phyloP scores from a whole-genome alignment of 2,888 invertebrate genomes.

The Drosophila trichaetosa region DNA sequence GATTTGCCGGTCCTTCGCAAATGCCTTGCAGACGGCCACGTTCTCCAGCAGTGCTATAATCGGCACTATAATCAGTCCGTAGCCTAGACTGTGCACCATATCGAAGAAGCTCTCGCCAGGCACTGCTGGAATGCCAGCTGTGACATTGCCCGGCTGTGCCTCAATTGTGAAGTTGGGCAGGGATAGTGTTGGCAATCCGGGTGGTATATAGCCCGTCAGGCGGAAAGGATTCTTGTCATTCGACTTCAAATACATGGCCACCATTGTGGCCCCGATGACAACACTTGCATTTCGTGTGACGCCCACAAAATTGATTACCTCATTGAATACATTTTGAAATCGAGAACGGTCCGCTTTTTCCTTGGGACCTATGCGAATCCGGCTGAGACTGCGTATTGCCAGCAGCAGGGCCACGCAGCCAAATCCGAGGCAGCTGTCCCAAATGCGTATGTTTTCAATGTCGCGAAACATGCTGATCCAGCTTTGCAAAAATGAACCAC shows the following conservation, averaged over 20 bases:
- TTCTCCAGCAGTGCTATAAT: slow-evolving; percentile 94
- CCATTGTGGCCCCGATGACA: slow-evolving; percentile 89
- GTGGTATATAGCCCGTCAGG: slow-evolving; percentile 90
- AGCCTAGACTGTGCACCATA: slow-evolving; percentile 92
- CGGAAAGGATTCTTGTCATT: slow-evolving; percentile 86
- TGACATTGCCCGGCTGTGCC: slow-evolving; percentile 74
- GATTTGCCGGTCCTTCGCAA: slow-evolving; percentile 90
- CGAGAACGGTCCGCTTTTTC: slow-evolving; percentile 84
- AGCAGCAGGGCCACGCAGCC: slow-evolving; percentile 90
- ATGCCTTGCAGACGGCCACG: slow-evolving; percentile 88
- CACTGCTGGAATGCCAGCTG: slow-evolving; percentile 67
- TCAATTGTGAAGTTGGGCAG: slow-evolving; percentile 89
- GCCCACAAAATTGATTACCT: slow-evolving; percentile 90
- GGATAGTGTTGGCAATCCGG: slow-evolving; percentile 89
- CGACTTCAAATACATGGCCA: slow-evolving; percentile 88
- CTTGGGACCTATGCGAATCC: slow-evolving; percentile 87
- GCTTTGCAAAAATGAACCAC: slow-evolving; percentile 91
- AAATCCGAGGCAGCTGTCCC: slow-evolving; percentile 91
- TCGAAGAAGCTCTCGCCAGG: slow-evolving; percentile 86
- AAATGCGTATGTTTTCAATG: slow-evolving; percentile 88
- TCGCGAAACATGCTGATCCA: slow-evolving; percentile 90
- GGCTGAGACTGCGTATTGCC: slow-evolving; percentile 90
- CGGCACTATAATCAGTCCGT: slow-evolving; percentile 93
- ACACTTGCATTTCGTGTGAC: slow-evolving; percentile 93
- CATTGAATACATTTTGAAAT: slow-evolving; percentile 87